These are phyloP conservation scores for Xenus cinereus DNA, from an alignment of 2,113 vertebrate species.

Conservation along the genomic window DNA sequence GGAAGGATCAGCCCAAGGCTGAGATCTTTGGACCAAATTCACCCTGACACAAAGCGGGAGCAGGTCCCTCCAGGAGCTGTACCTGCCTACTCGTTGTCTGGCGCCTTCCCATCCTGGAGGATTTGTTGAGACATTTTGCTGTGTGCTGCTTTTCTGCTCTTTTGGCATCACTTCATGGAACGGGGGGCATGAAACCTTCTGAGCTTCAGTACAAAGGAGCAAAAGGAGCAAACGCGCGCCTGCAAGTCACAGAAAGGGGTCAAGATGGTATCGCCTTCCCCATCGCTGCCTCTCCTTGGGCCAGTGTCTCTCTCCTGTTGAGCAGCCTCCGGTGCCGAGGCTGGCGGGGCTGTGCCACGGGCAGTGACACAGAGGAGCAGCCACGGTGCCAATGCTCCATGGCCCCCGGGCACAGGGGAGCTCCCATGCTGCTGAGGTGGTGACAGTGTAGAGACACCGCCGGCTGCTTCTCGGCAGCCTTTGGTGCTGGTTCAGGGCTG, in stretches of 20 bases:
- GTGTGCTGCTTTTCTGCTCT: background rate
- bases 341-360: background rate
- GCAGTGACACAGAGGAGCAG: background rate
- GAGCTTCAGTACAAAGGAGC: background rate
- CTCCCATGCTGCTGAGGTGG: accelerated
- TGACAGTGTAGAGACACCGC: accelerated
- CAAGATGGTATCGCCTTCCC: accelerated
- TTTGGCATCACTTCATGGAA: background rate
- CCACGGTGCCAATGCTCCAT: accelerated
- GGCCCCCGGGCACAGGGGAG: accelerated
- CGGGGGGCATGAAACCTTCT: background rate
- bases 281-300: accelerated
- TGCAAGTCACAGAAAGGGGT: background rate
- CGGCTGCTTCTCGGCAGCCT: background rate
- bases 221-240: background rate
- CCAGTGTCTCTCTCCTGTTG: accelerated
- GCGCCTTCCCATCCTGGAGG: background rate
- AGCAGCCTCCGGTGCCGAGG: background rate
- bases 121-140: background rate
- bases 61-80: background rate
- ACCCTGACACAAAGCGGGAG: background rate
- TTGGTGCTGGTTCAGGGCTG: accelerated
- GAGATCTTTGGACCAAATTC: background rate
- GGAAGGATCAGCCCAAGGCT: background rate
- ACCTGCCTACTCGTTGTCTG: background rate